Conservation (phyloP, 2,888 invertebrate species). For the Therioaphis trifolii region DNA sequence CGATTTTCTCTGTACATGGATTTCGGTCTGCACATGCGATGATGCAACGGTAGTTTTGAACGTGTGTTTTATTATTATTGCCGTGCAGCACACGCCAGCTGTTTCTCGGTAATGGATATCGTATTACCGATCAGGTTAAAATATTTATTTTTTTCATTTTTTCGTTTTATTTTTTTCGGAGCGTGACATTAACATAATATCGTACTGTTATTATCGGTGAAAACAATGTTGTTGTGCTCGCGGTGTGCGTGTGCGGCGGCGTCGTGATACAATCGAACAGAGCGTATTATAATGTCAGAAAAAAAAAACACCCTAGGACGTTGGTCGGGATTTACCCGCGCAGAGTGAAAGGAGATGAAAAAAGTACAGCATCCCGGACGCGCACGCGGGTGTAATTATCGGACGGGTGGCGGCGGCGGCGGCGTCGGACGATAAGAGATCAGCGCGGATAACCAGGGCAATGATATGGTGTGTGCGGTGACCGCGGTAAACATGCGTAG, state of each 20-base stretch:
- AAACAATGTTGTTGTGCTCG: neutral
- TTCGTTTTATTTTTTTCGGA: too few relatives aligned
- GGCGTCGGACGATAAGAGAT: neutral
- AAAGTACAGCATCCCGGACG: neutral
- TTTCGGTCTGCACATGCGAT: too few relatives aligned
- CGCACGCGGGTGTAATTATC: neutral
- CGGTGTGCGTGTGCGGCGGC: neutral
- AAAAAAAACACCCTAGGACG: conserved; percentile 5
- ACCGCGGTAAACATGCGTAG: neutral
- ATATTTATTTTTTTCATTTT: too few relatives aligned
- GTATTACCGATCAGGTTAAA: too few relatives aligned
- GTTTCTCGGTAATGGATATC: too few relatives aligned
- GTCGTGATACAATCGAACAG: neutral
- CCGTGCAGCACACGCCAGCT: neutral
- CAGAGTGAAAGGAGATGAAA: neutral
- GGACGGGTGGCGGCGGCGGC: conserved; percentile 12
- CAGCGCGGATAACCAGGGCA: conserved; percentile 28
- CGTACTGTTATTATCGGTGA: neutral
- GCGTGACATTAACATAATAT: neutral
- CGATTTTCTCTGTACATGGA: too few relatives aligned
- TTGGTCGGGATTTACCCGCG: neutral
- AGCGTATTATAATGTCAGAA: neutral
- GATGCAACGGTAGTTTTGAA: too few relatives aligned
- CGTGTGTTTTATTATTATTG: neutral
- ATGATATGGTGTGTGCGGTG: neutral